Evolutionary conservation across 2,888 invertebrate species (phyloP).

Genomic region (Lasioglossum morio): DNA sequence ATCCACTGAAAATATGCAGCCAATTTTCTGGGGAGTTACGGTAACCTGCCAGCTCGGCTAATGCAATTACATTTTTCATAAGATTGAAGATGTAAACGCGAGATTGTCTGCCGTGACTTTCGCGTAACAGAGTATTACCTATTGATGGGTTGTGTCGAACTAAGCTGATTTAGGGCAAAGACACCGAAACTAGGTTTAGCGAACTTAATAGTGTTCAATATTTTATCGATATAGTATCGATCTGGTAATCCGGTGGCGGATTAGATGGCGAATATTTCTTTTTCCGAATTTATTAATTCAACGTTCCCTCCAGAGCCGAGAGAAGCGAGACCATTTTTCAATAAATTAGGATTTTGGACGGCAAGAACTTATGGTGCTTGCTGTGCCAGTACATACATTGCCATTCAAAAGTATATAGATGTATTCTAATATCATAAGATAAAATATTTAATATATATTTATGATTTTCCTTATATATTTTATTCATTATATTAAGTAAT

Average conservation of each 20-base stretch:
- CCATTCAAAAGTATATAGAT: no score
- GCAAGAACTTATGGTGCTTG: neutral
- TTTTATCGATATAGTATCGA: slow-evolving; percentile 2
- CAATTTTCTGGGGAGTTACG: slow-evolving; percentile 9
- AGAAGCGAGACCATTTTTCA: neutral
- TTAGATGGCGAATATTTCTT: neutral
- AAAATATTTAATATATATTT: neutral
- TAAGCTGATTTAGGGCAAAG: slow-evolving; percentile 26
- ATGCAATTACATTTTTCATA: slow-evolving; percentile 42
- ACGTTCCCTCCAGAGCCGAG: neutral
- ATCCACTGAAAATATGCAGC: neutral
- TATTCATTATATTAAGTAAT: no score
- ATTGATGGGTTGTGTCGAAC: slow-evolving; percentile 33
- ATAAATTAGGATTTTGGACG: neutral
- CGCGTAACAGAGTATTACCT: slow-evolving; percentile 17
- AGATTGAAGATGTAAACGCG: neutral
- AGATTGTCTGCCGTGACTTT: slow-evolving; percentile 22
- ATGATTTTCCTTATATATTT: no score
- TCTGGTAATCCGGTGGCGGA: neutral
- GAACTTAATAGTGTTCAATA: slow-evolving; percentile 25
- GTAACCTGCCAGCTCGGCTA: slow-evolving; percentile 13
- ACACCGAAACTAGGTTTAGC: slow-evolving; percentile 5
- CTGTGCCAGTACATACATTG: neutral
- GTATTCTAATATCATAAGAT: no score
- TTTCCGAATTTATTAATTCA: neutral